phyloP scores from a whole-genome alignment of 2,113 vertebrate species.

The Nanorana parkeri region DNA sequence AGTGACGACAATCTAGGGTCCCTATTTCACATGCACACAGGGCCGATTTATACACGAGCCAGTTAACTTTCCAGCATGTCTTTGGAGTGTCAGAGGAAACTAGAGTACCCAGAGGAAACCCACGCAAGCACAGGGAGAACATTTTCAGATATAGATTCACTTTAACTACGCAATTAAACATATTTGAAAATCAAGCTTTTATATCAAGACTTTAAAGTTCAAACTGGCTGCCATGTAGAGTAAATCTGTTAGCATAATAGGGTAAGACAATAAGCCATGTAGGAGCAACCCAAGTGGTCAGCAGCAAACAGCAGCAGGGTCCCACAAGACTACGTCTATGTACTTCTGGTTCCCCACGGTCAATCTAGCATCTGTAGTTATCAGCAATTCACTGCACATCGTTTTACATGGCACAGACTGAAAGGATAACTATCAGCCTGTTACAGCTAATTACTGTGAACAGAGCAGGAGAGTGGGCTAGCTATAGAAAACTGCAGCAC shows the following conservation, averaged over 20 bases:
- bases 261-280: neutral
- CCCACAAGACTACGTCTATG: neutral
- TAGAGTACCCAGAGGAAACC: too few species aligned
- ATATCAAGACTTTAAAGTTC: neutral
- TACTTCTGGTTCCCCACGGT: neutral
- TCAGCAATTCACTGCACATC: conserved; percentile 13
- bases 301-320: neutral
- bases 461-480: conserved; percentile 48
- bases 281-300: neutral
- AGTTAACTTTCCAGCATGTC: too few species aligned
- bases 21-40: too few species aligned
- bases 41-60: too few species aligned
- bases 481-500: conserved; percentile 27
- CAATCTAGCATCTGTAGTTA: conserved; percentile 8
- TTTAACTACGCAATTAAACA: neutral
- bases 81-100: too few species aligned
- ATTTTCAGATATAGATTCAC: too few species aligned
- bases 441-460: conserved; percentile 60
- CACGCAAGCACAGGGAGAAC: too few species aligned
- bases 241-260: neutral
- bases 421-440: conserved; percentile 52
- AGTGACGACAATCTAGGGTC: too few species aligned
- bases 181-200: neutral
- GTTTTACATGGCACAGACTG: conserved; percentile 20
- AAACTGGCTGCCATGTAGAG: neutral